These are phyloP conservation scores for Gryllus bimaculatus DNA, from an alignment of 1,140 invertebrate species.

Conservation along the genomic window DNA sequence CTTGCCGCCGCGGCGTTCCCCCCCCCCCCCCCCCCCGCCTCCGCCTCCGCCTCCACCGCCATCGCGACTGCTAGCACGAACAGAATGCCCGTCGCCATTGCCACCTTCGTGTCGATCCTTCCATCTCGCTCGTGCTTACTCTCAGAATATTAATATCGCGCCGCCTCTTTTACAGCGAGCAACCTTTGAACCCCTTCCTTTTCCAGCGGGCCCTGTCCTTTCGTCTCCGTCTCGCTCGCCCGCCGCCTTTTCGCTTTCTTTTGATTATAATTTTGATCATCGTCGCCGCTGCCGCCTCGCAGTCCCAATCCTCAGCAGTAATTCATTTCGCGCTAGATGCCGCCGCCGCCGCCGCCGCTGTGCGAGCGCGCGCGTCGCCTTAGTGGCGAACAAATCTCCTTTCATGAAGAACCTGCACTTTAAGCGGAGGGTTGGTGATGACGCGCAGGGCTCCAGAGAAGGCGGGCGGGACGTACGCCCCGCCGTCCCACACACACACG, in stretches of 20 bases:
- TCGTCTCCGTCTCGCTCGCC: neutral
- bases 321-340: neutral
- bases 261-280: constrained; percentile 2
- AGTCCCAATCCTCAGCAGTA: neutral
- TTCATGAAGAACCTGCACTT: neutral
- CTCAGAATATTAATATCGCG: neutral
- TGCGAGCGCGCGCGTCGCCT: neutral
- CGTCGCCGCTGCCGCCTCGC: no score
- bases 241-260: neutral
- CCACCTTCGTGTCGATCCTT: neutral
- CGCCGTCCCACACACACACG: no score
- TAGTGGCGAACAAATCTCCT: neutral
- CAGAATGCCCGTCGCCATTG: neutral
- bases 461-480: no score
- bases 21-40: no score
- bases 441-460: neutral
- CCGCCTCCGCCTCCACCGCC: no score
- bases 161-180: neutral
- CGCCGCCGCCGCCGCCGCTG: no score
- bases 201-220: neutral
- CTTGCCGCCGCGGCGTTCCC: neutral
- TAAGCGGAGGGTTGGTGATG: neutral
- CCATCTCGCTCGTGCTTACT: neutral
- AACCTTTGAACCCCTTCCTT: neutral
- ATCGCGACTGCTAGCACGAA: no score